Base-by-base conservation (phyloP, 1,140 invertebrate genomes). In the Ridgeia piscesae region DNA sequence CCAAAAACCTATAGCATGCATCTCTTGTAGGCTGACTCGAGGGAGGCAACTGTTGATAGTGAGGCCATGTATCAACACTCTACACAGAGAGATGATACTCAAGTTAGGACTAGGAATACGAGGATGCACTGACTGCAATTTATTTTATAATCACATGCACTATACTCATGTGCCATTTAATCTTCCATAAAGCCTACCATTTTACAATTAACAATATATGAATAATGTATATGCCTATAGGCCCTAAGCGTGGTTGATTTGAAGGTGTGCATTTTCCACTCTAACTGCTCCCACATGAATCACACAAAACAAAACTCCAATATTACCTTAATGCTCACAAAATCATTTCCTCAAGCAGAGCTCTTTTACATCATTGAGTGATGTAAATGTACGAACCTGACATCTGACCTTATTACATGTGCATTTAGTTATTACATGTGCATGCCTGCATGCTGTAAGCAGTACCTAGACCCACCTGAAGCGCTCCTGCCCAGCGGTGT, bases 401-500 rank as follows among this genome's bases (percentile, higher is more conserved):
- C 42, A 42, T 42, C n/a, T n/a, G n/a, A 42, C 42, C 42, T 42
- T 4, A n/a, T n/a, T n/a, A n/a, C n/a, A n/a, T n/a, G n/a, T n/a
- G 42, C 42, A 42, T 42, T 6, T 42, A 42, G 42, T 11, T 42
- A 42, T 42, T 42, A 42, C 42, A 42, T 11, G 11, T 42, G 42
- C 42, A 42, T 11, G 11, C 42, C 11, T 42, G 42, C 42, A 42
- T 42, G 42, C 42, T 11, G 42, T 4, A 42, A 34, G 17, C 6
- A 34, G 34, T 90, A 0, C 31, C n/a, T 4, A 90, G 92, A 34
- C 92, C 88, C 94, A 97, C 96, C 96, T 96, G 94, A 96, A 96
- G 93, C 96, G 94, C 94, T 96, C 96, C 93, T 96, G 96, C 9
- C 96, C 96, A 91, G 96, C 96, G 34, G 96, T 96, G 94, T 96